Percentiles rank a stretch among this genome's conserved stretches.
Evolutionary conservation across 2,888 invertebrate species (phyloP).

Genomic region (Keiferia lycopersicella): DNA sequence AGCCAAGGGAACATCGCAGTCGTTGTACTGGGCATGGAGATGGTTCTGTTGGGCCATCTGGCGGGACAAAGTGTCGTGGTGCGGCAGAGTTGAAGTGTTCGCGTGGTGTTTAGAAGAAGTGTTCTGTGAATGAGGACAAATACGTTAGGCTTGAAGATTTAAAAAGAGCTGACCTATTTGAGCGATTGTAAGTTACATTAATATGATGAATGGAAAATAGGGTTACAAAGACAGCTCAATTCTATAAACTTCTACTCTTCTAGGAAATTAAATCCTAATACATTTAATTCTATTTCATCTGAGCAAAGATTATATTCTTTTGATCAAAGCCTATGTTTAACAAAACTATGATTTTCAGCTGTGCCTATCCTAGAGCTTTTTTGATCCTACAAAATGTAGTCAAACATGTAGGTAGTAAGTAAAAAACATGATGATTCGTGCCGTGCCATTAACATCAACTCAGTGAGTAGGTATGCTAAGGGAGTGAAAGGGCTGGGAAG

Average conservation of each 20-base stretch:
- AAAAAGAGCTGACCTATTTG: neutral
- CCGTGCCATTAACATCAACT: slow-evolving; percentile 24
- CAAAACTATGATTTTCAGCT: neutral
- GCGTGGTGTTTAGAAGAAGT: slow-evolving; percentile 90
- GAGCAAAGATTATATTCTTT: too few relatives aligned
- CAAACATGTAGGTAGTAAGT: neutral
- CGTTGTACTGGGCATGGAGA: slow-evolving; percentile 79
- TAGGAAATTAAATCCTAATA: neutral
- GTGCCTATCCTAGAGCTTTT: neutral
- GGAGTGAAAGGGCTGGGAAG: slow-evolving; percentile 69
- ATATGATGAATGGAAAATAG: neutral
- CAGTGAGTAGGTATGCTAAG: slow-evolving; percentile 36
- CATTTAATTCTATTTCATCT: too few relatives aligned
- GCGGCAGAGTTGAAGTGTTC: slow-evolving; percentile 85
- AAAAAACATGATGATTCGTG: slow-evolving; percentile 17
- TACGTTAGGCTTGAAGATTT: slow-evolving; percentile 16
- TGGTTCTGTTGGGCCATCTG: slow-evolving; percentile 74
- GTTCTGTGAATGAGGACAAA: slow-evolving; percentile 82
- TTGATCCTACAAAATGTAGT: neutral
- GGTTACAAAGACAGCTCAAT: slow-evolving; percentile 40
- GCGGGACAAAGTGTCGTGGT: slow-evolving; percentile 81
- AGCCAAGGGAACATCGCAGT: slow-evolving; percentile 71
- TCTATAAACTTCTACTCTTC: slow-evolving; percentile 19
- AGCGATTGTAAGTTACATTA: neutral
- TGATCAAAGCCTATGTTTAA: neutral